Evolutionary conservation across 2,888 invertebrate species (phyloP).

Genomic region (Perizoma affinitatum): DNA sequence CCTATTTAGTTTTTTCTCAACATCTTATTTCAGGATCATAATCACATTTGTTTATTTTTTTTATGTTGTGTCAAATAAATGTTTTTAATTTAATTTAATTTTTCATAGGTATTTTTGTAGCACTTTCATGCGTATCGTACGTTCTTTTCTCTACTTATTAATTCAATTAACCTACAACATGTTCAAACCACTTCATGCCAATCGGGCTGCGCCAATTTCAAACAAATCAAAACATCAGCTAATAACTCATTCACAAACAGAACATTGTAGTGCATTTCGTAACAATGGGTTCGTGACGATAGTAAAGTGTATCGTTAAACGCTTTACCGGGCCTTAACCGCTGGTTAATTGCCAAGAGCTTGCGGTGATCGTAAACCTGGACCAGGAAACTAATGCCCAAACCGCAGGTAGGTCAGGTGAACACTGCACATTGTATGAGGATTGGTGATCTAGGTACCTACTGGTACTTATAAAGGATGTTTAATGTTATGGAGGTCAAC

Average conservation of each 20-base stretch:
- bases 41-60: no score
- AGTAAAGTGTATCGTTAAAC: conserved; percentile 63
- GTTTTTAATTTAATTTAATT: no score
- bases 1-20: no score
- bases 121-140: no score
- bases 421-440: conserved; percentile 41
- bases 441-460: conserved; percentile 1
- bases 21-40: no score
- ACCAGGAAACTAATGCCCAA: conserved; percentile 73
- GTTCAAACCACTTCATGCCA: no score
- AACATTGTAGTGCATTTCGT: conserved; percentile 60
- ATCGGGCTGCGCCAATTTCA: conserved; percentile 6
- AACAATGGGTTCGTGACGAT: conserved; percentile 68
- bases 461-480: not conserved
- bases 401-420: conserved; percentile 73
- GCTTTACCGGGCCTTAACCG: conserved; percentile 58
- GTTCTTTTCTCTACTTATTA: no score
- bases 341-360: conserved; percentile 73
- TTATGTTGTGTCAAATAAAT: no score
- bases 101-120: no score
- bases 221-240: conserved; percentile 30
- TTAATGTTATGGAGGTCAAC: no score
- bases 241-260: conserved; percentile 34
- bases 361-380: conserved; percentile 60
- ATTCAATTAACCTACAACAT: no score